Percentiles rank a stretch among this genome's conserved stretches.
phyloP scores from a whole-genome alignment of 2,888 invertebrate genomes.

The Baccha elongata region DNA sequence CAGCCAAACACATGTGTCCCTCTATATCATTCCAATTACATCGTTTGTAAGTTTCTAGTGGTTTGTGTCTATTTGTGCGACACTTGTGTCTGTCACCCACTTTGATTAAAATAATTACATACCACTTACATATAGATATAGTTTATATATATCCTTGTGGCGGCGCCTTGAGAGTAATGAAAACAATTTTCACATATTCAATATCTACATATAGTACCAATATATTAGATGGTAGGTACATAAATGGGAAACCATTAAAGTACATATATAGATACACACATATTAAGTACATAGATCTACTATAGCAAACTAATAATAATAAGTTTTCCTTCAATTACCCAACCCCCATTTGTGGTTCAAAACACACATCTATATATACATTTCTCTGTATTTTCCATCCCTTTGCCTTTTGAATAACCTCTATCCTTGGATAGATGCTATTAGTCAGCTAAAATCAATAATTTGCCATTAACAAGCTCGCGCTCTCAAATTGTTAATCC shows the following conservation, averaged over 20 bases:
- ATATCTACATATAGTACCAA: no score
- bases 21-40: slow-evolving; percentile 53
- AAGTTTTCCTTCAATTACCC: slow-evolving; percentile 71
- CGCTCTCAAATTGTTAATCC: slow-evolving; percentile 61
- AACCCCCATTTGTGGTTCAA: slow-evolving; percentile 11
- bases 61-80: slow-evolving; percentile 62
- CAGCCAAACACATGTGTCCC: background rate
- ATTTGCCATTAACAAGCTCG: slow-evolving; percentile 66
- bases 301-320: slow-evolving; percentile 69
- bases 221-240: no score
- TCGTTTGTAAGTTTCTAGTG: slow-evolving; percentile 59
- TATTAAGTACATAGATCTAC: slow-evolving; percentile 10
- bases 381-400: background rate
- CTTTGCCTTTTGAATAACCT: background rate
- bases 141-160: slow-evolving; percentile 43
- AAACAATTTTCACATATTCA: slow-evolving; percentile 29
- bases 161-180: slow-evolving; percentile 64
- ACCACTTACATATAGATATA: background rate
- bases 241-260: no score
- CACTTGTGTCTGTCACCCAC: slow-evolving; percentile 64
- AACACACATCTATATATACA: slow-evolving; percentile 6
- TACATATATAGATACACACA: background rate
- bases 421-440: slow-evolving; percentile 51
- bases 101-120: slow-evolving; percentile 54
- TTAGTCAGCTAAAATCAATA: slow-evolving; percentile 63